Evolutionary conservation across 2,113 vertebrate genomes (phyloP).

Genomic region (Ornithorhynchus anatinus): DNA sequence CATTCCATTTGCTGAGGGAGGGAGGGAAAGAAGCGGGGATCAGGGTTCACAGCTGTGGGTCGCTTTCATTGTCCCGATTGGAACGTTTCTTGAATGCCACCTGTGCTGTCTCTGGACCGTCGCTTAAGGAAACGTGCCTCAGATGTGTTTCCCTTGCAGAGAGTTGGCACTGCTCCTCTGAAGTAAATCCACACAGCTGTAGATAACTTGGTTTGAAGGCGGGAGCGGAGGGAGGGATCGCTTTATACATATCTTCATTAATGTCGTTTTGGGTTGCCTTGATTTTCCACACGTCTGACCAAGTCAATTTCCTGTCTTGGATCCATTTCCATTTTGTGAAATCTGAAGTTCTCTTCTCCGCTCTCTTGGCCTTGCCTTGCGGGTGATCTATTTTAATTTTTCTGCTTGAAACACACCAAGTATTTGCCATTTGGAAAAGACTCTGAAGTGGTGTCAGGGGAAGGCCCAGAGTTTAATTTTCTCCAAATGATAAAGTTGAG

Average conservation of each 20-base stretch:
- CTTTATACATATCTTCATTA: conserved; percentile 22
- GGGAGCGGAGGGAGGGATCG: background rate
- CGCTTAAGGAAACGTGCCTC: background rate
- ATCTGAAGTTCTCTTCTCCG: conserved; percentile 45
- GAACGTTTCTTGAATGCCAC: background rate
- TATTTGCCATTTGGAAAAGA: conserved; percentile 33
- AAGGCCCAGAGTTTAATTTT: conserved; percentile 25
- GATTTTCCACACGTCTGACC: conserved; percentile 68
- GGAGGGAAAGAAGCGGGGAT: background rate
- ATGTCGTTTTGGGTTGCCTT: conserved; percentile 54
- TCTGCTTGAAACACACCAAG: conserved; percentile 26
- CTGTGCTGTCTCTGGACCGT: background rate
- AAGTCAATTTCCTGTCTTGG: conserved; percentile 71
- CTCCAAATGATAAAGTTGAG: conserved; percentile 45
- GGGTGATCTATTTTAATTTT: conserved; percentile 50
- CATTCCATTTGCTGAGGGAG: background rate
- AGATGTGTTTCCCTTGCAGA: background rate
- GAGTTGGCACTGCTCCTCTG: background rate
- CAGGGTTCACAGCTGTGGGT: background rate
- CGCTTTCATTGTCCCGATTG: background rate
- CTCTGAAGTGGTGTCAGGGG: conserved; percentile 2
- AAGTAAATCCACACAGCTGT: conserved; percentile 32
- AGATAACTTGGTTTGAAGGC: background rate
- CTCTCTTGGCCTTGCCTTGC: conserved; percentile 37
- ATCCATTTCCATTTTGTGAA: conserved; percentile 53